Evolutionary conservation across 2,113 vertebrate species (phyloP).

Genomic region (Morone chrysops): DNA sequence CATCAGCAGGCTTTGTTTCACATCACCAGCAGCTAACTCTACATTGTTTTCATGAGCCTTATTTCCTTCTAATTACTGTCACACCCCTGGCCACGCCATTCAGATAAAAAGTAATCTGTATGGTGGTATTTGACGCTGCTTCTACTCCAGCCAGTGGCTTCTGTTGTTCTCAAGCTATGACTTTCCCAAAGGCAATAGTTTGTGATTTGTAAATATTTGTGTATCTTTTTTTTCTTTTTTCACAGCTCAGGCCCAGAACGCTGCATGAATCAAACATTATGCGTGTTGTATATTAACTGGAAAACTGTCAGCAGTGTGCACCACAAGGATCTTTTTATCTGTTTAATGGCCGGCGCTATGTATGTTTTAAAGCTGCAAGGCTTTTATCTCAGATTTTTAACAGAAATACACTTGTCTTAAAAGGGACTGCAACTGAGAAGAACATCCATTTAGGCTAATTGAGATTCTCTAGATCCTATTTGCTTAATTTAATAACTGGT

Average conservation of each 20-base stretch:
- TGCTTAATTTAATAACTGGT: conserved; percentile 38
- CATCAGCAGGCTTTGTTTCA: not conserved
- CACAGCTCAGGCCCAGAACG: conserved; percentile 28
- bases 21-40: conserved; percentile 6
- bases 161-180: conserved; percentile 47
- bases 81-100: conserved; percentile 7
- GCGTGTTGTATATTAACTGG: conserved; percentile 1
- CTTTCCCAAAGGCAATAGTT: conserved; percentile 59
- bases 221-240: not conserved
- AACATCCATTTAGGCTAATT: conserved; percentile 22
- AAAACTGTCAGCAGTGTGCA: conserved; percentile 5
- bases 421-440: not conserved
- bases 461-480: conserved; percentile 5
- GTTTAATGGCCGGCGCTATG: conserved; percentile 2
- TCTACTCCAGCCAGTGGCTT: conserved; percentile 12
- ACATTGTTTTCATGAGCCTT: conserved; percentile 2
- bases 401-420: not conserved
- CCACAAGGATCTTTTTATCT: not conserved
- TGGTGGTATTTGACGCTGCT: not conserved
- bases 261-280: conserved; percentile 24
- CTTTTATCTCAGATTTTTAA: conserved; percentile 15
- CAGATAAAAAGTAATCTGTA: conserved; percentile 35
- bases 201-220: conserved; percentile 63
- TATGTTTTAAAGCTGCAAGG: not conserved
- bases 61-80: conserved; percentile 26